Conservation (phyloP, 2,888 invertebrate species). For the Onthophagus sagittarius region DNA sequence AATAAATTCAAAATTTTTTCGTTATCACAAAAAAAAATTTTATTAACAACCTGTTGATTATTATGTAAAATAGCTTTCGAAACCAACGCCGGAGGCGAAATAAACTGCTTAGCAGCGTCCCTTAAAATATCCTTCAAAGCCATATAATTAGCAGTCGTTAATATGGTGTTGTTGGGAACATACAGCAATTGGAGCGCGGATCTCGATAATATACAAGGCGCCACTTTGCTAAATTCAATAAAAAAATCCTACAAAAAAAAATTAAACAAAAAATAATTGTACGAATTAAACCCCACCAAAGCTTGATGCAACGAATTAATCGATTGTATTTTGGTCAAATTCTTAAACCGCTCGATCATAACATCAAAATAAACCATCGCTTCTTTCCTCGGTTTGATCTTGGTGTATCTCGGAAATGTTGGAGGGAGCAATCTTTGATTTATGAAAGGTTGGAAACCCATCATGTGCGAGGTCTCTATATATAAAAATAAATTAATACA, state of each 20-base stretch:
- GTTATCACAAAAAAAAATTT: neutral
- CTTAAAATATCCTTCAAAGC: slow-evolving; percentile 68
- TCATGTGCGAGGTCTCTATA: slow-evolving; percentile 68
- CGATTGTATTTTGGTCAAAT: slow-evolving; percentile 76
- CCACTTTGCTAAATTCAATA: slow-evolving; percentile 83
- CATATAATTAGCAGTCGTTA: slow-evolving; percentile 61
- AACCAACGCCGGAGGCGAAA: slow-evolving; percentile 84
- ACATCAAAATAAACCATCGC: slow-evolving; percentile 79
- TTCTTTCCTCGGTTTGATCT: slow-evolving; percentile 77
- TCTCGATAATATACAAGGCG: slow-evolving; percentile 87
- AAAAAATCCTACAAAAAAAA: slow-evolving; percentile 72
- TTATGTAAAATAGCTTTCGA: slow-evolving; percentile 65
- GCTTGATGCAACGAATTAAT: slow-evolving; percentile 77
- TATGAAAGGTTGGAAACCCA: slow-evolving; percentile 94
- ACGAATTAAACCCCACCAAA: slow-evolving; percentile 57
- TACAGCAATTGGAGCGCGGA: slow-evolving; percentile 84
- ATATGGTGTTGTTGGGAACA: slow-evolving; percentile 50
- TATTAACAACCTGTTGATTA: slow-evolving; percentile 56
- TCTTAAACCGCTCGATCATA: slow-evolving; percentile 74
- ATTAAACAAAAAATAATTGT: neutral
- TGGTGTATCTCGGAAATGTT: slow-evolving; percentile 94
- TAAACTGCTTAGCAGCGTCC: slow-evolving; percentile 83
- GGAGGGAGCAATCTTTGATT: slow-evolving; percentile 96
- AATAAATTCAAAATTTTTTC: neutral
- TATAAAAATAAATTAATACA: slow-evolving; percentile 20